phyloP scores from a whole-genome alignment of 2,888 invertebrate genomes.

The Mesochorus sp. region DNA sequence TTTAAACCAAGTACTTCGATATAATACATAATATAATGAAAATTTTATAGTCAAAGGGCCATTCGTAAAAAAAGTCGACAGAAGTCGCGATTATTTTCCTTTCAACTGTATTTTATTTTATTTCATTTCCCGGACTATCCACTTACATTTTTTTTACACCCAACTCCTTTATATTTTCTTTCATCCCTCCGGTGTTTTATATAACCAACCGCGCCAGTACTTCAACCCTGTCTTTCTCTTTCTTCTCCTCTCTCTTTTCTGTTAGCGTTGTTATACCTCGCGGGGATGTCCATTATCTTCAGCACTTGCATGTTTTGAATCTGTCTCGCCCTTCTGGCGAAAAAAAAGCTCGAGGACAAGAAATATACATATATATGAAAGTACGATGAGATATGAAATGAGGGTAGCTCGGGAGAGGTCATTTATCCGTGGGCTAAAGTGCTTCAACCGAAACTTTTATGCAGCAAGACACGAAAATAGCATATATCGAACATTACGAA shows the following conservation, averaged over 20 bases:
- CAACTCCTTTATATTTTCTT: background rate
- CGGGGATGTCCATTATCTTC: constrained; percentile 49
- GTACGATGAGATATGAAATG: constrained; percentile 23
- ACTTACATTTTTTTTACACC: constrained; percentile 29
- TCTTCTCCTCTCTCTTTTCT: constrained; percentile 1
- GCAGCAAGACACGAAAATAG: constrained; percentile 17
- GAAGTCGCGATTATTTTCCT: background rate
- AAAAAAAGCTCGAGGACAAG: background rate
- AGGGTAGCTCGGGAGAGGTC: constrained; percentile 31
- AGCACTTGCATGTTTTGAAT: constrained; percentile 44
- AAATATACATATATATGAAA: background rate
- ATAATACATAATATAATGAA: background rate
- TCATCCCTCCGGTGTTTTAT: constrained; percentile 12
- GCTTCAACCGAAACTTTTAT: constrained; percentile 42
- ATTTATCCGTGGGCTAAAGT: constrained; percentile 53
- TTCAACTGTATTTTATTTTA: constrained; percentile 17
- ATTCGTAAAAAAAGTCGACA: background rate
- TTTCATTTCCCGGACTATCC: constrained; percentile 15
- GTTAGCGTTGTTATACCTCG: constrained; percentile 28
- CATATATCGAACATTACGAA: background rate
- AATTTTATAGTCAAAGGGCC: background rate
- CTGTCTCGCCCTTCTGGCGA: background rate
- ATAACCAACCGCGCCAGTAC: constrained; percentile 27
- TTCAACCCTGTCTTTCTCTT: constrained; percentile 13
- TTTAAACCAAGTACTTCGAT: no score